Evolutionary conservation across 2,888 invertebrate species (phyloP), one percentile per base, ranked within the genome.

Genomic region (Chrysolina oricalcia): DNA sequence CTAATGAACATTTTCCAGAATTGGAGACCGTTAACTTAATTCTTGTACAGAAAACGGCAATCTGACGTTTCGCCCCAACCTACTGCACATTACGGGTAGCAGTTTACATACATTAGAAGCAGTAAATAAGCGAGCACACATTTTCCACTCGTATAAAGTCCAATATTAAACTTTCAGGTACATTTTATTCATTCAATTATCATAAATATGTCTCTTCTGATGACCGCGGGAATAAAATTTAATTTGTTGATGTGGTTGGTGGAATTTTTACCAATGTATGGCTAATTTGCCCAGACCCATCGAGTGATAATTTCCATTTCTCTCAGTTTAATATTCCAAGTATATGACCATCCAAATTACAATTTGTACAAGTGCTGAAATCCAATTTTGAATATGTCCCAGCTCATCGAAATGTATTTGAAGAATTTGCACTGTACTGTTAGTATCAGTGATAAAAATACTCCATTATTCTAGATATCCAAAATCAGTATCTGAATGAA

Each of bases 181-280:
- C 87, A 84, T 88, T 87, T 87, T 87, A 86, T 86, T 86, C 84
- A 84, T 87, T 87, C 87, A 88, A 88, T 88, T 88, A 88, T 85
- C 88, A 88, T 88, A 88, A 88, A 88, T 83, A 88, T 88, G 88
- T 87, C 88, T 76, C 70, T 81, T 85, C 81, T 84, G 85, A 83
- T 83, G 86, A 85, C 81, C 80, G 79, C 80, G 67, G 78, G 80
- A 85, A 85, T 87, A 87, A 87, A 87, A 87, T 87, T 87, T 86
- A 87, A 88, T 88, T 87, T 86, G 86, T 86, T 87, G 84, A 84
- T 85, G 85, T 83, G 84, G 84, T 83, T 81, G 81, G 78, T 81
- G 83, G 83, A 82, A 85, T 85, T 85, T 85, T 83, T 81, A 75
- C 74, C 23, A 53, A 69, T 72, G 65, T 53, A 19, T 53, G 17